A percentile compares a stretch with the other conserved stretches of the same genome.
These are phyloP conservation scores for Bradypodion pumilum DNA, from an alignment of 2,797 vertebrate genomes.

Conservation along the genomic window DNA sequence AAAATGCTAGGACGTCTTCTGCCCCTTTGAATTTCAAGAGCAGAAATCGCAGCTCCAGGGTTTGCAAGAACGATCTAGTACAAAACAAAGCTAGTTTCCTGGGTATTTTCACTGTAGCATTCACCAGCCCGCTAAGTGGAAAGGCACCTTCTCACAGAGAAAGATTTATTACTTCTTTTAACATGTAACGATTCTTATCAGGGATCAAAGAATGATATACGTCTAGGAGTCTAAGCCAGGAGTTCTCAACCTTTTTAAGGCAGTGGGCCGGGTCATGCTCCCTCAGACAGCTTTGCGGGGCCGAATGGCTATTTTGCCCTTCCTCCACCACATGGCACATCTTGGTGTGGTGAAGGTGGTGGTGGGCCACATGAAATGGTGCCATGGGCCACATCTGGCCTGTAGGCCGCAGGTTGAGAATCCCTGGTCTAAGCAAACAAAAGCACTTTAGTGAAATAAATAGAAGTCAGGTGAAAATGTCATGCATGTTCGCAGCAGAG, in stretches of 20 bases:
- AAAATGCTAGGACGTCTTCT: conserved; percentile 12
- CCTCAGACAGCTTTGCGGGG: too few species aligned
- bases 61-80: conserved; percentile 20
- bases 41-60: neutral
- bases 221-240: neutral
- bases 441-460: neutral
- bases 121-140: neutral
- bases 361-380: too few species aligned
- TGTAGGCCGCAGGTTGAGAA: too few species aligned
- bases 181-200: neutral
- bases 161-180: conserved; percentile 11
- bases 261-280: too few species aligned
- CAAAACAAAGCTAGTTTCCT: neutral
- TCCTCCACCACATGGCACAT: too few species aligned
- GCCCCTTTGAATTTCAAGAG: conserved; percentile 4
- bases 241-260: too few species aligned
- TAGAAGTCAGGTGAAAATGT: neutral
- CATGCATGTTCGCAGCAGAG: neutral
- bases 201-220: neutral
- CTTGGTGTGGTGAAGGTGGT: too few species aligned
- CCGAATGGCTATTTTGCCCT: too few species aligned
- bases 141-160: neutral
- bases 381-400: too few species aligned
- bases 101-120: conserved; percentile 10
- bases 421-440: neutral